phyloP scores from a whole-genome alignment of 2,113 vertebrate genomes.

The Erpornis zantholeuca region DNA sequence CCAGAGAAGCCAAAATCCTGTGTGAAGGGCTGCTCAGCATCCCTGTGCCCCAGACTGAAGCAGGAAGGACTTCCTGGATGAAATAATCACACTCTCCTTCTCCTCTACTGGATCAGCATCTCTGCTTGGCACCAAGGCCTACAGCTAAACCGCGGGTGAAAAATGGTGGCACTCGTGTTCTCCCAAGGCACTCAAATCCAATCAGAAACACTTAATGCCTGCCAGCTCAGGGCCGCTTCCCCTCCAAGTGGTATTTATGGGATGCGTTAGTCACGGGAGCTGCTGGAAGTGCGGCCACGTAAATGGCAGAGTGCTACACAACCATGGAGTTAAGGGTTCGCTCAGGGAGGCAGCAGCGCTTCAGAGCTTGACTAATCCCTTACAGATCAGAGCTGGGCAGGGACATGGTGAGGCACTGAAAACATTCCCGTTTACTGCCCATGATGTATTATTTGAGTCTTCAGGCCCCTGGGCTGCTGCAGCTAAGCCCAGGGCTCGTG shows the following conservation, averaged over 20 bases:
- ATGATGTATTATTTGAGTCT: neutral
- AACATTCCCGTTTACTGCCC: neutral
- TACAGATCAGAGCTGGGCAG: neutral
- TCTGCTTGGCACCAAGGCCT: neutral
- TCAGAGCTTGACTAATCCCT: constrained; percentile 31
- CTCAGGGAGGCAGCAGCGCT: neutral
- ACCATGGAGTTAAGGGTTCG: neutral
- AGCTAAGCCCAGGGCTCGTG: neutral
- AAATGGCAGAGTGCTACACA: neutral
- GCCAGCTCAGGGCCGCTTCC: neutral
- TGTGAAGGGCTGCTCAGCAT: neutral
- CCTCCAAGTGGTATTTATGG: neutral
- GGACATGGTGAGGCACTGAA: neutral
- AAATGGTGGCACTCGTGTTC: neutral
- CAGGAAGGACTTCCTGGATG: neutral
- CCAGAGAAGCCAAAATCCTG: fast-evolving
- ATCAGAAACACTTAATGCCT: neutral
- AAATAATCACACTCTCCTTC: neutral
- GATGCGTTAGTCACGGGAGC: neutral
- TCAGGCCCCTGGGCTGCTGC: neutral
- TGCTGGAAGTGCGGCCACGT: neutral
- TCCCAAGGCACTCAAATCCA: neutral
- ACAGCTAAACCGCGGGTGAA: neutral
- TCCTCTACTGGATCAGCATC: fast-evolving
- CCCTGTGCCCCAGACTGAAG: neutral